phyloP scores from a whole-genome alignment of 2,113 vertebrate species.

The Taxidea taxus region DNA sequence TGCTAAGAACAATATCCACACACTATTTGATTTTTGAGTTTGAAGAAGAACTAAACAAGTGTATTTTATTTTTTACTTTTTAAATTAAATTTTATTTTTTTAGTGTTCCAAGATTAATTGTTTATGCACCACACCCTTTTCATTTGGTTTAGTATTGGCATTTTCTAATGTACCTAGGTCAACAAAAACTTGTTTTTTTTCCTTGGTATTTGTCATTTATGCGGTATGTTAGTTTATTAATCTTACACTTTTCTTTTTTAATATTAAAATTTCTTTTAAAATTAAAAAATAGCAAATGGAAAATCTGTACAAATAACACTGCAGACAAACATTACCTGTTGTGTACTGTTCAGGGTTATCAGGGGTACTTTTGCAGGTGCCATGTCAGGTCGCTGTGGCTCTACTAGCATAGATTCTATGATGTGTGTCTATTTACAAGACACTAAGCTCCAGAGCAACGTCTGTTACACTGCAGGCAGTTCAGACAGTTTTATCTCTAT shows the following conservation, averaged over 20 bases:
- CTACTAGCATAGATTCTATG: background rate
- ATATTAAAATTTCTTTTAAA: background rate
- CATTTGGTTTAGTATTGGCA: background rate
- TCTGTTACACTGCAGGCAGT: constrained; percentile 24
- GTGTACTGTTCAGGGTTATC: background rate
- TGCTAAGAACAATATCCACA: background rate
- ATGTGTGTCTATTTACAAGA: constrained; percentile 4
- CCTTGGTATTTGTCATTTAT: background rate
- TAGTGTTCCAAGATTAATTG: too few relatives aligned
- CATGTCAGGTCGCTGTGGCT: background rate
- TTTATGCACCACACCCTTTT: background rate
- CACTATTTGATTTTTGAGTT: background rate
- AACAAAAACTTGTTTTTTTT: background rate
- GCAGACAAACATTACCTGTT: background rate
- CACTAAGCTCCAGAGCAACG: constrained; percentile 28
- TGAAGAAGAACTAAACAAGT: background rate
- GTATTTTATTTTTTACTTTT: background rate
- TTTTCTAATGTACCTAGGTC: background rate
- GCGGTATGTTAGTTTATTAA: background rate
- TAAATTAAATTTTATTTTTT: too few relatives aligned
- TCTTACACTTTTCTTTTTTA: background rate
- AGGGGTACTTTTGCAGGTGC: background rate
- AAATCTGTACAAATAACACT: background rate
- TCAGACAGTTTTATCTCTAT: constrained; percentile 18
- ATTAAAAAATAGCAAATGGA: background rate